Base-by-base conservation (phyloP, 1,140 invertebrate genomes). In the Aphelinus certus region DNA sequence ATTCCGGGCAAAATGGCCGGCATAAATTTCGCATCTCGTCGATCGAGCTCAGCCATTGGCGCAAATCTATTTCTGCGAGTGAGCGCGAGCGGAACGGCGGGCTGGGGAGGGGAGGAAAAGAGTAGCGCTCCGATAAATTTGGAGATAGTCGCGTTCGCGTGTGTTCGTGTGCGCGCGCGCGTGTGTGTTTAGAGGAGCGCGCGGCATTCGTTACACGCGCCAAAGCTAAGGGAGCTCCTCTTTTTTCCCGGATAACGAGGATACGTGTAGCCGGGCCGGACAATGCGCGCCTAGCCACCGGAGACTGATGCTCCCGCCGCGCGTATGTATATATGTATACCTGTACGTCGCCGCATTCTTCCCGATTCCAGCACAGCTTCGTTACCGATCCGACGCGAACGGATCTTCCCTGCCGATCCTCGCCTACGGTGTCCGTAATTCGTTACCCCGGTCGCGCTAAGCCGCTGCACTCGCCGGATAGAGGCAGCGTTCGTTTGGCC, bases 1-100 rank as follows among this genome's bases (percentile, higher is more conserved):
- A 73, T 69, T 55, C 75, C 53, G 57, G n/a, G 70, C 65, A 76
- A 76, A 73, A 76, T 76, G 70, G 75, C 75, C 75, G 75, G 64
- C 64, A 73, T 72, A 73, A 76, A 76, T 76, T 76, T 76, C 68
- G 49, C 68, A 76, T 76, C 73, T 67, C 63, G 64, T 62, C 66
- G 65, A 74, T 63, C 51, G 65, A 64, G 61, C 10, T 6, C 42
- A 53, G 64, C 73, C 65, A 70, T 65, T 70, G 73, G 67, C 47
- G 51, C 49, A 7, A 10, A 69, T 68, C 72, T 74, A 74, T 69
- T 74, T 69, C 58, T 74, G 56, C 57, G 67, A 3, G 1, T 5
- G 26, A 53, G 7, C 48, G 48, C 49, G 48, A 53, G 61, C 47
- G 43, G 57, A 49, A 64, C 53, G 9, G 5, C 43, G 57, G 48